Conservation (phyloP, 1,140 invertebrate species). For the Acyrthosiphon pisum region DNA sequence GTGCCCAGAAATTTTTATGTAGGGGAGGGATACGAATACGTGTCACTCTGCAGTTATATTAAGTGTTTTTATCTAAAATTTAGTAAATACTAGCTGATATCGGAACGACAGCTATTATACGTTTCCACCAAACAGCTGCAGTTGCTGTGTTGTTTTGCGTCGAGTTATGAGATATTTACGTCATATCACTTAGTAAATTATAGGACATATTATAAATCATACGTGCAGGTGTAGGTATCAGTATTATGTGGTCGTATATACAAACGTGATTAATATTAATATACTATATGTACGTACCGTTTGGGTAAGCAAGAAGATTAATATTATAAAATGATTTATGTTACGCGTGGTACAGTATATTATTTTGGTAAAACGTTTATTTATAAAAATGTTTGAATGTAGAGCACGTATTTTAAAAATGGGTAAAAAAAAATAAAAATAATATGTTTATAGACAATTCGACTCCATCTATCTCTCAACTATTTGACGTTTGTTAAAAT, state of each 20-base stretch:
- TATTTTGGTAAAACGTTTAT: not conserved
- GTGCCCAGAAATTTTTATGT: no score
- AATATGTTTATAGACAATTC: not conserved
- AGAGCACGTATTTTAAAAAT: not conserved
- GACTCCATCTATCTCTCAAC: not conserved
- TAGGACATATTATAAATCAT: slow-evolving; percentile 36
- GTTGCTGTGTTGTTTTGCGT: not conserved
- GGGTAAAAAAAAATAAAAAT: not conserved
- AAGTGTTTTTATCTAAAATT: not conserved
- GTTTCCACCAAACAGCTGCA: not conserved
- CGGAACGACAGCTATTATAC: not conserved
- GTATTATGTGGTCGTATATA: not conserved
- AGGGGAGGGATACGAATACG: no score
- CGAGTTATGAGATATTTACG: slow-evolving; percentile 21
- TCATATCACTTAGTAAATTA: slow-evolving; percentile 17
- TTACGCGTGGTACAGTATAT: not conserved
- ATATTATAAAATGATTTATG: slow-evolving; percentile 39
- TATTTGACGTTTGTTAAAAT: not conserved
- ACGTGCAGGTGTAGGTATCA: slow-evolving; percentile 13
- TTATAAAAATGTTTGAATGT: not conserved
- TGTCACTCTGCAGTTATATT: not conserved
- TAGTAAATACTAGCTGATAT: not conserved
- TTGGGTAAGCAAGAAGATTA: slow-evolving; percentile 25
- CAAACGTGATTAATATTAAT: slow-evolving; percentile 32
- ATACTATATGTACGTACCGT: not conserved